Conservation (phyloP, 2,888 invertebrate species). For the Smittia sp. region DNA sequence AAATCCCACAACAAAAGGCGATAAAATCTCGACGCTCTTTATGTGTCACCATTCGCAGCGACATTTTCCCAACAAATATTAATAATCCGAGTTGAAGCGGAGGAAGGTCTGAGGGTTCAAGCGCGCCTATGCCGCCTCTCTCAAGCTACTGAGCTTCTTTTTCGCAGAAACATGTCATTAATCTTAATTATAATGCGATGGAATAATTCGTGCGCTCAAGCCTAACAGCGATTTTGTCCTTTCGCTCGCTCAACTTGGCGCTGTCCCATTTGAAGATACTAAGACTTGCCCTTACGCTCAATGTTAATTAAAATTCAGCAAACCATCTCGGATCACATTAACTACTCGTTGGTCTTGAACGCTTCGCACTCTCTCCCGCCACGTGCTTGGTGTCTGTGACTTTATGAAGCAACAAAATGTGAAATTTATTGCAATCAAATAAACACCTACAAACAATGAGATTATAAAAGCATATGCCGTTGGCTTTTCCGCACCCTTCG, state of each 20-base stretch:
- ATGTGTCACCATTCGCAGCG: conserved; percentile 1
- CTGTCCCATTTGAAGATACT: too few relatives aligned
- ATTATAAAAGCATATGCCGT: not conserved
- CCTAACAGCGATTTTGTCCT: too few relatives aligned
- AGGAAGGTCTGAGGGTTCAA: not conserved
- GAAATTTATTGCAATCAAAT: not conserved
- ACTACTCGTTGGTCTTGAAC: too few relatives aligned
- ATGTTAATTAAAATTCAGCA: too few relatives aligned
- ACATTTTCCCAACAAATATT: not conserved
- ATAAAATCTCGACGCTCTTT: conserved; percentile 1
- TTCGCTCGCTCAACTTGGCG: not conserved
- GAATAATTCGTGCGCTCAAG: too few relatives aligned
- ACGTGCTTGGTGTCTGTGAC: not conserved
- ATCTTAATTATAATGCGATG: conserved; percentile 7
- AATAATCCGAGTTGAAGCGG: not conserved
- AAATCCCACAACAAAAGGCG: conserved; percentile 8
- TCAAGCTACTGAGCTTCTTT: not conserved
- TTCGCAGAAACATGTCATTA: not conserved
- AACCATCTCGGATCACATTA: too few relatives aligned
- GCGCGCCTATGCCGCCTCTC: not conserved
- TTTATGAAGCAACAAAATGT: conserved; percentile 2
- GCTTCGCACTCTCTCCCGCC: too few relatives aligned
- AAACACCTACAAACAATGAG: conserved; percentile 3
- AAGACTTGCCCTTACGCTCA: too few relatives aligned
- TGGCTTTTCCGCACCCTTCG: not conserved